A percentile compares a stretch with the other conserved stretches of the same genome.
Conservation (phyloP, 2,797 vertebrate genomes). For the Setipinna tenuifilis region DNA sequence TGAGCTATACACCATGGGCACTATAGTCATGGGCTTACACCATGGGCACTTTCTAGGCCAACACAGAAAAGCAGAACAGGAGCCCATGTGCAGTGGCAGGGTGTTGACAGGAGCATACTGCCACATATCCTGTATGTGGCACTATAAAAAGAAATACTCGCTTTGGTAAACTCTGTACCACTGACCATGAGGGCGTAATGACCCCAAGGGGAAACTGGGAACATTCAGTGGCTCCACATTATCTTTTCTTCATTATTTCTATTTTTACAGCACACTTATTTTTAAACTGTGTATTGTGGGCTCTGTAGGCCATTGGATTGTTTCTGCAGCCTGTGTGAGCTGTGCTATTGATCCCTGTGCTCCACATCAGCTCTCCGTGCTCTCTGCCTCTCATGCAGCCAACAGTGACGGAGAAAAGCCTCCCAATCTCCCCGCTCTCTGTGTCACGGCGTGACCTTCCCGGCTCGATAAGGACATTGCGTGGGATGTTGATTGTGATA, state of each 20-base stretch:
- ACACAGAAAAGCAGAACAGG: neutral
- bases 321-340: neutral
- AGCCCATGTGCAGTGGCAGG: neutral
- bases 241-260: neutral
- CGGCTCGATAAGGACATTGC: neutral
- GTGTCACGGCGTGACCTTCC: neutral
- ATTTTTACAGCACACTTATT: neutral
- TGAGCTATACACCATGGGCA: too few relatives aligned
- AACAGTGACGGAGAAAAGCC: neutral
- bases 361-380: neutral
- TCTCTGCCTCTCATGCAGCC: too few relatives aligned
- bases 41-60: neutral
- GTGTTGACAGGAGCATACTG: neutral
- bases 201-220: neutral
- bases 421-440: neutral
- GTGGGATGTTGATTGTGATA: slow-evolving; percentile 20
- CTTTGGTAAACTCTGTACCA: neutral
- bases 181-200: neutral
- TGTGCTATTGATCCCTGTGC: neutral
- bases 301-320: neutral
- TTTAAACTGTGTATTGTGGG: neutral
- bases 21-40: neutral
- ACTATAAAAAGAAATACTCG: neutral
- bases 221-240: neutral
- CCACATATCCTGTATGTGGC: neutral